Base-by-base conservation (phyloP, 2,888 invertebrate species). In the Nesidiocoris tenuis region DNA sequence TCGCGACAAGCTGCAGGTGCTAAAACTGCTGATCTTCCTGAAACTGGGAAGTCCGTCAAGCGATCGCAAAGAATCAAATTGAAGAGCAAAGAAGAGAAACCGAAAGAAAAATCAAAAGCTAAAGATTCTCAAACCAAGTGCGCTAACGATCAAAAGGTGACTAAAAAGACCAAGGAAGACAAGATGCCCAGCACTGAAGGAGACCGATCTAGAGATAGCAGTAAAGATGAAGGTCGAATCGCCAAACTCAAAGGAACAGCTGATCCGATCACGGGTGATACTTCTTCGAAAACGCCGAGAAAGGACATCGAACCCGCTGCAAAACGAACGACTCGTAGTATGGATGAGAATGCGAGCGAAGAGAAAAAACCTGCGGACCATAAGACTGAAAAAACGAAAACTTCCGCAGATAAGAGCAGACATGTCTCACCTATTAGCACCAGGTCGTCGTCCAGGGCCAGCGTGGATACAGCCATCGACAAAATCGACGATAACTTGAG, bases 11-110 rank as follows among this genome's bases (percentile, higher is more conserved):
- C 66, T 19, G 72, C 72, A 39, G 39, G 5, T 39, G 3, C 39
- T 39, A 39, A 39, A 39, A 25, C 23, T 9, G 21, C 55, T n/a
- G 54, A 55, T 18, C 72, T 63, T 1, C 65, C 66, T 18, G 1
- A 24, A 18, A 64, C 74, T 16, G 65, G 65, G n/a, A 25, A 19
- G 9, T 65, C 74, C 0, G 65, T 74, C 17, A 76, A 76, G 23
- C 63, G 76, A 55, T 76, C 76, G 19, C 76, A 76, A 24, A 61
- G 76, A 24, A 71, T 76, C 24, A 72, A 76, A 71, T 21, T 61
- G n/a, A 71, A 76, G 63, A 18, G 61, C 56, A 64, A 76, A 16
- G 67, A 76, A 56, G 70, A 76, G 24, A 63, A 76, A 23, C 72
- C 17, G 0, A 72, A 72, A 61, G 72, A 72, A 7, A 61, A 72